Evolutionary conservation across 2,888 invertebrate genomes (phyloP), one percentile per base, ranked within the genome.

Genomic region (Tethea ocularis): DNA sequence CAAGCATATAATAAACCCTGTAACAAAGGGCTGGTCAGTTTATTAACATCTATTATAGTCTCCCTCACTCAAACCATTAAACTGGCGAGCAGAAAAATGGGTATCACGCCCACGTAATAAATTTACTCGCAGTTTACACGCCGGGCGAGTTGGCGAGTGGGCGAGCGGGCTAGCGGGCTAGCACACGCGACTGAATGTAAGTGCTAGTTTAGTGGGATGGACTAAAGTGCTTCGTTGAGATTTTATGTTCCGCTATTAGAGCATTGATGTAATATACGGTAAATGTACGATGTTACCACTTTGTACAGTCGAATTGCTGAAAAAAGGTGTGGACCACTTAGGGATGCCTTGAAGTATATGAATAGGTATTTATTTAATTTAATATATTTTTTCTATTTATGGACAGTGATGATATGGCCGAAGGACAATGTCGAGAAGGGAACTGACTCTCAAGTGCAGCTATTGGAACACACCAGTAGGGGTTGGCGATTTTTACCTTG

Each of bases 81-180:
- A 64, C 71, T 66, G 67, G 73, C 71, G 69, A 74, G 80, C 74
- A 74, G 76, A 78, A 80, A 81, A 83, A 82, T 81, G 78, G 72
- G 75, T 80, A 82, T 46, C 86, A 86, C 88, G 88, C 88, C 89
- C 88, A 83, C 75, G 67, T 83, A 83, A 89, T 89, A 89, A 88
- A 89, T 88, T 87, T 84, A 84, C 79, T 74, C 75, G 74, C 77
- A 77, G 80, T 80, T 83, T 84, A 82, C 83, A 74, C 74, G 72
- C 73, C 76, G 71, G 74, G 71, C 72, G 75, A 46, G 46, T 46
- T 17, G 46, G 46, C 46, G 11, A 46, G 46, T 46, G 46, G 46
- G 20, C 46, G 17, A 46, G 10, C 10, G 46, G 46, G 46, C 46
- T 66, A 63, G 61, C 63, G 71, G 61, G 68, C 75, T 74, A 71